Conservation (phyloP, 2,888 invertebrate species). For the Cheilosia scutellata region DNA sequence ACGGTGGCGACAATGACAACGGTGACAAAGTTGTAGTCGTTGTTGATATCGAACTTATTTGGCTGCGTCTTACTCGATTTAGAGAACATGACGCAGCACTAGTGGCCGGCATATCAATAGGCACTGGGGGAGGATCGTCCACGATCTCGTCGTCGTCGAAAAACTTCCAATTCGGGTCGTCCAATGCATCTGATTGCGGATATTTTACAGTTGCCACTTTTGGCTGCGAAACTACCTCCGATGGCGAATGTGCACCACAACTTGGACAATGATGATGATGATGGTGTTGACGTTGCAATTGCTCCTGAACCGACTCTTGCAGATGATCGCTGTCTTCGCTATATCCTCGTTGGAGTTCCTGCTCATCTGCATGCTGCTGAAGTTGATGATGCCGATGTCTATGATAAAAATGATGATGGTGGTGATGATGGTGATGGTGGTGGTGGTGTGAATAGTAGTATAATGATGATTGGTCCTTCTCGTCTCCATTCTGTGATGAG, state of each 20-base stretch:
- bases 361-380: background rate
- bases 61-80: conserved; percentile 57
- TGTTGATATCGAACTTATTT: conserved; percentile 70
- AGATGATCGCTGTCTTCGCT: conserved; percentile 5
- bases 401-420: conserved; percentile 32
- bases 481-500: conserved; percentile 73
- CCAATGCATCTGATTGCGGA: conserved; percentile 38
- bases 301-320: background rate
- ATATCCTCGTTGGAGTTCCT: background rate
- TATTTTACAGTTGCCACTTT: conserved; percentile 37
- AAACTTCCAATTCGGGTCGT: conserved; percentile 59
- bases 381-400: conserved; percentile 28
- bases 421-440: conserved; percentile 43
- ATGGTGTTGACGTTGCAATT: conserved; percentile 34
- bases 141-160: conserved; percentile 61
- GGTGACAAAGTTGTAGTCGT: conserved; percentile 71
- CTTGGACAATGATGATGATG: conserved; percentile 45
- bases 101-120: background rate
- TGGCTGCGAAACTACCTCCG: conserved; percentile 24
- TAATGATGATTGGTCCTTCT: conserved; percentile 59
- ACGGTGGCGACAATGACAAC: conserved; percentile 64
- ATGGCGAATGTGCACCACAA: conserved; percentile 21
- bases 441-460: conserved; percentile 62
- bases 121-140: conserved; percentile 25
- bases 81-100: conserved; percentile 30